A percentile compares a stretch with the other conserved stretches of the same genome.
phyloP scores from a whole-genome alignment of 2,113 vertebrate species.

The Neolamprologus cancellatus region DNA sequence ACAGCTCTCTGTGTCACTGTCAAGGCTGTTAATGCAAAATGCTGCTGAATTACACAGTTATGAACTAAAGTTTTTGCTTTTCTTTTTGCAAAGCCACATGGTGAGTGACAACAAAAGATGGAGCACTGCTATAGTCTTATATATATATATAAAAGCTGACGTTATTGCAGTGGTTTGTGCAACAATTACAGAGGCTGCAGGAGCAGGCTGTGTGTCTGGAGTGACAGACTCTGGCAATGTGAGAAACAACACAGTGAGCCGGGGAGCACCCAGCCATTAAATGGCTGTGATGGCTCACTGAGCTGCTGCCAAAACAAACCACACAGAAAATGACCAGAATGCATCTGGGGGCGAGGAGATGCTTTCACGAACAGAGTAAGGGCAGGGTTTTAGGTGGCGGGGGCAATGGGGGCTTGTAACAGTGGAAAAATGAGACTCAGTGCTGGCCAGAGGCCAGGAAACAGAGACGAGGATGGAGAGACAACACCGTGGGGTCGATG shows the following conservation, averaged over 20 bases:
- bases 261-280: conserved; percentile 44
- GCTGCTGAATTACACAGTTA: not conserved
- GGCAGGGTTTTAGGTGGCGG: conserved; percentile 10
- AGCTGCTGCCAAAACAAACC: conserved; percentile 58
- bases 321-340: conserved; percentile 59
- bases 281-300: conserved; percentile 42
- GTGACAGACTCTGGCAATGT: conserved; percentile 2
- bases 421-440: conserved; percentile 16
- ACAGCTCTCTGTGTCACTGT: not conserved
- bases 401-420: conserved; percentile 27
- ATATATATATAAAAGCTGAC: not conserved
- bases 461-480: not conserved
- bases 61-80: not conserved
- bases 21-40: not conserved
- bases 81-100: not conserved
- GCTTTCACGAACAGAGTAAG: conserved; percentile 15
- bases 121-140: not conserved
- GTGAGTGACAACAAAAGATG: not conserved
- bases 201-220: not conserved
- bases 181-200: not conserved
- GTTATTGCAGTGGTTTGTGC: not conserved
- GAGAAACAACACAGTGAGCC: conserved; percentile 17
- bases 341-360: conserved; percentile 31
- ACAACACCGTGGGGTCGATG: not conserved
- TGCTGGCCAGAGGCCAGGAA: conserved; percentile 27